Conservation (phyloP, 2,888 invertebrate species). For the Folsomia candida region DNA sequence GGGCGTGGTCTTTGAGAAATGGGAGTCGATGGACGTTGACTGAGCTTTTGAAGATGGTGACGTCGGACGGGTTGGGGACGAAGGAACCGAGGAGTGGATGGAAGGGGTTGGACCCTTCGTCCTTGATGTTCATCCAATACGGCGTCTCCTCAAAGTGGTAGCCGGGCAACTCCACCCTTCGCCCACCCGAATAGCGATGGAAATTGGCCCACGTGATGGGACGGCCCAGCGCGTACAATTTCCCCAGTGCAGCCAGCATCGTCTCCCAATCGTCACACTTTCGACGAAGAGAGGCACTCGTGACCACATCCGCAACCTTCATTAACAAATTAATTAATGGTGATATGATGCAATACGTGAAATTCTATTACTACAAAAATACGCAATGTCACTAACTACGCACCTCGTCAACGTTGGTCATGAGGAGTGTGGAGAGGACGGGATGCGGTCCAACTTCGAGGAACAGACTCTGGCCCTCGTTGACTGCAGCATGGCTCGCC, state of each 20-base stretch:
- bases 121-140: slow-evolving; percentile 19
- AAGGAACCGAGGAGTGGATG: slow-evolving; percentile 32
- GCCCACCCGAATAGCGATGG: slow-evolving; percentile 10
- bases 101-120: not conserved
- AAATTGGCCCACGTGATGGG: slow-evolving; percentile 28
- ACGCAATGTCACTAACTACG: too few species aligned
- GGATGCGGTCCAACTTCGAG: slow-evolving; percentile 45
- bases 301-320: not conserved
- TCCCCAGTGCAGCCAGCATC: slow-evolving; percentile 20
- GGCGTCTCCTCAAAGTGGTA: slow-evolving; percentile 33
- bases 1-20: slow-evolving; percentile 26
- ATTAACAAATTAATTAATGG: too few species aligned
- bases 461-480: slow-evolving; percentile 20
- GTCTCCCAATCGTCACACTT: slow-evolving; percentile 21
- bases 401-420: slow-evolving; percentile 9
- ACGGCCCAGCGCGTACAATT: slow-evolving; percentile 18
- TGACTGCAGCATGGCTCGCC: slow-evolving; percentile 6
- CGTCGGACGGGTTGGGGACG: slow-evolving; percentile 3
- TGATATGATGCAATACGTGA: too few species aligned
- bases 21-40: slow-evolving; percentile 5
- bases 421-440: slow-evolving; percentile 19
- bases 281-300: slow-evolving; percentile 25
- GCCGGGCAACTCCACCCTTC: slow-evolving; percentile 12
- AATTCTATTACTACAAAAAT: too few species aligned
- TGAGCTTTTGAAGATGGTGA: slow-evolving; percentile 17